Evolutionary conservation across 2,113 vertebrate genomes (phyloP).

Genomic region (Xyliphius kryptos): DNA sequence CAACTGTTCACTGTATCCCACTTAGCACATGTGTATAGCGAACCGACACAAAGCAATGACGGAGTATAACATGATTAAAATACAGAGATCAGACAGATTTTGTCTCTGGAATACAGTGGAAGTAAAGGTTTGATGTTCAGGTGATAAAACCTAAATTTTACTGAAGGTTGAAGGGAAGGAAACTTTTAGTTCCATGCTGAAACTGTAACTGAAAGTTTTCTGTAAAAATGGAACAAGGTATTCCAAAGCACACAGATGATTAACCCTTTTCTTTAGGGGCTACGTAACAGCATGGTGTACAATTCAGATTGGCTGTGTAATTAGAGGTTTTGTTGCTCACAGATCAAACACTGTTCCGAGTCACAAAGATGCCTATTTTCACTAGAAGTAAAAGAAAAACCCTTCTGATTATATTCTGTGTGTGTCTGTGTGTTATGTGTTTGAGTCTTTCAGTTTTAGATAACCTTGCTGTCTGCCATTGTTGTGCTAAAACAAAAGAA

Average conservation of each 20-base stretch:
- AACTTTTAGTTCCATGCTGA: not conserved
- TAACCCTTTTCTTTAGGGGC: not conserved
- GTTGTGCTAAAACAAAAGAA: constrained; percentile 15
- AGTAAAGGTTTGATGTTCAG: not conserved
- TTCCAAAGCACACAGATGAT: not conserved
- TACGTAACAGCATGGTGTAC: not conserved
- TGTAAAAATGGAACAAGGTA: not conserved
- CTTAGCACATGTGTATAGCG: too few relatives aligned
- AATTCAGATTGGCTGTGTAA: not conserved
- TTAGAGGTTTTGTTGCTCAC: constrained; percentile 10
- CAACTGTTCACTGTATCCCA: too few relatives aligned
- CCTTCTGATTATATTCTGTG: not conserved
- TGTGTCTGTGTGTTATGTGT: too few relatives aligned
- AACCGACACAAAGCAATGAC: too few relatives aligned
- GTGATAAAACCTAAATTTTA: not conserved
- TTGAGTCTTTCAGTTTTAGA: constrained; percentile 2
- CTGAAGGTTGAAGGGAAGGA: not conserved
- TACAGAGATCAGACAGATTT: not conserved
- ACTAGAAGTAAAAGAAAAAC: constrained; percentile 2
- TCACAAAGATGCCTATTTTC: constrained; percentile 1
- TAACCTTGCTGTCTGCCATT: constrained; percentile 14
- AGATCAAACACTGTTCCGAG: constrained; percentile 7
- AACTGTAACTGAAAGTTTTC: not conserved
- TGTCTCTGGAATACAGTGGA: not conserved
- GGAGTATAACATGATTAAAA: too few relatives aligned